Conservation (phyloP, 2,888 invertebrate genomes). For the Anthophora plumipes region DNA sequence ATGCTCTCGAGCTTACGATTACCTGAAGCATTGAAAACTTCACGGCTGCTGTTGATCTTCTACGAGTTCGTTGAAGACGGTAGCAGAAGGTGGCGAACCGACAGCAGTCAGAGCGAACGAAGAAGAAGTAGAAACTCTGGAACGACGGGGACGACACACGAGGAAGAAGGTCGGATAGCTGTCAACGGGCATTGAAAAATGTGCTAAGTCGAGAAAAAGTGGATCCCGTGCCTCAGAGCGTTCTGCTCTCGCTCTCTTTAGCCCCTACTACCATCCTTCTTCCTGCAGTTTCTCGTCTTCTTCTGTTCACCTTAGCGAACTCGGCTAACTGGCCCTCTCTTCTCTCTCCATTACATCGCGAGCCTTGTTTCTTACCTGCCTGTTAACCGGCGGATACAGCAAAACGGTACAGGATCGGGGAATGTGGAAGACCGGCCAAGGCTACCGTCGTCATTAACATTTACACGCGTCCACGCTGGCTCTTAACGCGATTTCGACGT, state of each 20-base stretch:
- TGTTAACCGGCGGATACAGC: constrained; percentile 79
- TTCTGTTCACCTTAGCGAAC: constrained; percentile 32
- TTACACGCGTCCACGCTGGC: constrained; percentile 72
- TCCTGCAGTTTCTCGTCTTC: constrained; percentile 56
- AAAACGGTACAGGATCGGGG: constrained; percentile 81
- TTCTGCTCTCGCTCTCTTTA: constrained; percentile 70
- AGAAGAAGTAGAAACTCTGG: constrained; percentile 59
- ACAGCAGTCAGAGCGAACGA: constrained; percentile 51
- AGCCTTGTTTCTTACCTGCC: constrained; percentile 79
- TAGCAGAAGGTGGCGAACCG: constrained; percentile 65
- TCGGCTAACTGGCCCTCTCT: constrained; percentile 53
- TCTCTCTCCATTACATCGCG: constrained; percentile 74
- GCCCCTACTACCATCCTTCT: constrained; percentile 61
- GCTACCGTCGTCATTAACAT: constrained; percentile 80
- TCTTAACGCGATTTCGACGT: constrained; percentile 74
- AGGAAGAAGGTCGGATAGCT: constrained; percentile 76
- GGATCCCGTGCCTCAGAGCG: constrained; percentile 78
- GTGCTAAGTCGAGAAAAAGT: constrained; percentile 82
- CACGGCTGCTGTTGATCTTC: constrained; percentile 45
- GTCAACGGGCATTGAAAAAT: constrained; percentile 82
- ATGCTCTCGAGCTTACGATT: constrained; percentile 64
- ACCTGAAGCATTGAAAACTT: constrained; percentile 55
- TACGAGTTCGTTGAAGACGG: constrained; percentile 40
- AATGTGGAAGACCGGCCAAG: constrained; percentile 80
- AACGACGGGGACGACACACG: constrained; percentile 51